Evolutionary conservation across 2,113 vertebrate species (phyloP), one percentile per base, ranked within the genome.

Genomic region (Ellobius talpinus): DNA sequence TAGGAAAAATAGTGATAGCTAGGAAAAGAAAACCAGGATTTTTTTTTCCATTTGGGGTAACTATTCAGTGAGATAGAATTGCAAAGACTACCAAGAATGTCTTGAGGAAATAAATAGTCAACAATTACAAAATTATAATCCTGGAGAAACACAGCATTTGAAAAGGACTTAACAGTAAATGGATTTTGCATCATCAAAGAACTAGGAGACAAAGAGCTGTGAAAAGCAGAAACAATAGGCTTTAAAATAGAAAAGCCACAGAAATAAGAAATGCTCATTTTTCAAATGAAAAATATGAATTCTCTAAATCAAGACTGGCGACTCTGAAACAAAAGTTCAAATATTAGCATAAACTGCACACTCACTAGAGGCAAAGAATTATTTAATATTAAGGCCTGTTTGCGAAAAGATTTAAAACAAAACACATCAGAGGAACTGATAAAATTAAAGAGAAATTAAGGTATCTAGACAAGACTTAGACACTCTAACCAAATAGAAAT

Each of bases 121-220:
- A 88, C 36, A 91, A 81, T 87, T 77, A 55, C 33, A 29, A 93
- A 87, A 47, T 89, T 93, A 29, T 4, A 82, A 33, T 89, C 73
- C 61, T 50, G 70, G 11, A 82, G 17, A 89, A 89, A 93, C 50
- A 86, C 0, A 73, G 11, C 5, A 85, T 79, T 36, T 94, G 72
- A 6, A 88, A 96, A 39, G 7, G 33, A 93, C 73, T 78, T 97
- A 36, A 91, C 89, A 95, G 87, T 68, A 92, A 94, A 89, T 94
- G 17, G 58, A 45, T 47, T 88, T 70, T 76, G 8, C 2, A 89
- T 93, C 23, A 63, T 84, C 36, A 91, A 91, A 96, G 7, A 94
- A 94, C 65, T 81, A 72, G n/a, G 90, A 9, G 16, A 91, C 84
- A 65, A 95, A 79, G 36, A 63, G 87, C 10, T 89, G 79, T 68